A percentile compares a stretch with the other conserved stretches of the same genome.
phyloP scores from a whole-genome alignment of 1,140 invertebrate species.

The Pseudomyrmex cubaensis region DNA sequence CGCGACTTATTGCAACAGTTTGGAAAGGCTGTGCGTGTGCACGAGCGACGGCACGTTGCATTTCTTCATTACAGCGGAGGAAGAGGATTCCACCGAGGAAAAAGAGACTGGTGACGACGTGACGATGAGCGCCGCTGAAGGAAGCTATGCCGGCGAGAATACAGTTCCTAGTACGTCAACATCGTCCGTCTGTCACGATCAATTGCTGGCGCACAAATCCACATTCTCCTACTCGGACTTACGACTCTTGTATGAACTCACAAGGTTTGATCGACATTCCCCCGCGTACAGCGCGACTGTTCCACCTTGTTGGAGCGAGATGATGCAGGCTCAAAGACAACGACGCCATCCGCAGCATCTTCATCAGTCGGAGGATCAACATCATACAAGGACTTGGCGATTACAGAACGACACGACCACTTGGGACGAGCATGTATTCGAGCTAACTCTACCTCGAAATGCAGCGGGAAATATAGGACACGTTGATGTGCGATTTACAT shows the following conservation, averaged over 20 bases:
- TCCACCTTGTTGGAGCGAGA: conserved; percentile 95
- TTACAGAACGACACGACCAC: conserved; percentile 93
- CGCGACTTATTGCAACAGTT: conserved; percentile 91
- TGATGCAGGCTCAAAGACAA: conserved; percentile 95
- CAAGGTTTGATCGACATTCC: conserved; percentile 88
- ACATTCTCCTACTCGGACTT: conserved; percentile 86
- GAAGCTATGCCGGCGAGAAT: conserved; percentile 69
- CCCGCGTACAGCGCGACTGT: conserved; percentile 93
- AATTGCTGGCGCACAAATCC: conserved; percentile 86
- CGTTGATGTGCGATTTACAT: conserved; percentile 93
- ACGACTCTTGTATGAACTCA: conserved; percentile 87
- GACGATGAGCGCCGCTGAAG: conserved; percentile 81
- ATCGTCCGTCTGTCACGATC: conserved; percentile 79
- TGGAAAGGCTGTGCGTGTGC: conserved; percentile 93
- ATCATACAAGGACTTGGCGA: conserved; percentile 93
- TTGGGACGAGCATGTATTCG: conserved; percentile 96
- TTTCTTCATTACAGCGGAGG: conserved; percentile 91
- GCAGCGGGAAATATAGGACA: conserved; percentile 91
- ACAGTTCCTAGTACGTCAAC: conserved; percentile 81
- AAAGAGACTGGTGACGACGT: conserved; percentile 89
- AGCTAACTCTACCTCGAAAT: conserved; percentile 91
- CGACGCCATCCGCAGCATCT: conserved; percentile 92
- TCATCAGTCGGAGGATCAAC: conserved; percentile 91
- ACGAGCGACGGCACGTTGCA: conserved; percentile 92
- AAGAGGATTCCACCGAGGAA: conserved; percentile 89